Conservation (phyloP, 2,797 vertebrate species). For the Paedocypris micromegethes region DNA sequence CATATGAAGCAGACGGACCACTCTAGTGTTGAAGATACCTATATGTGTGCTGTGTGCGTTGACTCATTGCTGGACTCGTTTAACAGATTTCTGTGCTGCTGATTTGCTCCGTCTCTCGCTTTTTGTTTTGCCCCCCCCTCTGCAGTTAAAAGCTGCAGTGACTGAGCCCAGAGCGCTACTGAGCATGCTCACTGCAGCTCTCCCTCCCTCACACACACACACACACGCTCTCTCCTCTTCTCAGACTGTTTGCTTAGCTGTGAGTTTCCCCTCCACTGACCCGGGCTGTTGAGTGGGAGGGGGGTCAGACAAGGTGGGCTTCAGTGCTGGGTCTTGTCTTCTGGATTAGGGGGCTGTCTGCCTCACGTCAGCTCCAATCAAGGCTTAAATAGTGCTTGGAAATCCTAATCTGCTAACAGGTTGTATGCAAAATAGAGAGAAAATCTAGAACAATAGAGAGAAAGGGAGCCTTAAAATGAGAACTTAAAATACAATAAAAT, state of each 20-base stretch:
- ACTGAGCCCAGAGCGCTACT: slow-evolving; percentile 57
- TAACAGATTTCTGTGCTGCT: slow-evolving; percentile 6
- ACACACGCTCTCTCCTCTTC: slow-evolving; percentile 42
- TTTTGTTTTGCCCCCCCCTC: slow-evolving; percentile 57
- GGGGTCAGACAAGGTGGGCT: slow-evolving; percentile 27
- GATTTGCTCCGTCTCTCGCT: slow-evolving; percentile 21
- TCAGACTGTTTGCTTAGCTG: slow-evolving; percentile 35
- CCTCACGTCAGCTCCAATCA: slow-evolving; percentile 53
- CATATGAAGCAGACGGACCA: neutral
- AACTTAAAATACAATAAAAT: neutral
- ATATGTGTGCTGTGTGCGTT: slow-evolving; percentile 1
- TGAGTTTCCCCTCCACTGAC: slow-evolving; percentile 18
- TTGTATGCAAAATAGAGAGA: no score
- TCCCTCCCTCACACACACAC: slow-evolving; percentile 31
- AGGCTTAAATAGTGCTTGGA: slow-evolving; percentile 61
- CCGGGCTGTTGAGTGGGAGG: neutral
- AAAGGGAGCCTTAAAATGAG: neutral
- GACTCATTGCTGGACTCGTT: slow-evolving; percentile 33
- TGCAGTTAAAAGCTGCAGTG: slow-evolving; percentile 72
- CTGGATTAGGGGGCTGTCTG: slow-evolving; percentile 52
- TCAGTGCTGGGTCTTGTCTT: slow-evolving; percentile 25
- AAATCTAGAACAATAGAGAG: no score
- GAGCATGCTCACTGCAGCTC: slow-evolving; percentile 67
- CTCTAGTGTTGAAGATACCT: no score
- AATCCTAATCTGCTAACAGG: slow-evolving; percentile 69